Base-by-base conservation (phyloP, 1,140 invertebrate species). In the Drosophila busckii region DNA sequence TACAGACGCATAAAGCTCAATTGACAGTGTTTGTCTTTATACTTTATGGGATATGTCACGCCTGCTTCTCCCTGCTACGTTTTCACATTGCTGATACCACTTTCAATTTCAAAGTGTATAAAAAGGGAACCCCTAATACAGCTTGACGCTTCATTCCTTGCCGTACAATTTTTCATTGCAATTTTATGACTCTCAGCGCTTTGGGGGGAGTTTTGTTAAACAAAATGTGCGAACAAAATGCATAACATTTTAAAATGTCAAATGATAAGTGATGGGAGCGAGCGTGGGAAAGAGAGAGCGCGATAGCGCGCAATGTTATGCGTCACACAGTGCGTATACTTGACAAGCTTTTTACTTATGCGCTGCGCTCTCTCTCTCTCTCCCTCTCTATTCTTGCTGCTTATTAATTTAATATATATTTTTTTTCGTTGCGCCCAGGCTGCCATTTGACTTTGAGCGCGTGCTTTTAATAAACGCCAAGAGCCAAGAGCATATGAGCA, bases 141-240 rank as follows among this genome's bases (percentile, higher is more conserved):
- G n/a, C n/a, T n/a, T n/a, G n/a, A n/a, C n/a, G n/a, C 8, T 54
- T 19, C 22, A 4, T 15, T 29, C 10, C 32, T 49, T 44, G 42
- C 29, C 38, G 54, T 60, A 61, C 52, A 45, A 61, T 66, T 46
- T 62, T 35, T 10, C 45, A 58, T 37, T 76, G 66, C 60, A 75
- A 55, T 63, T 68, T 68, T 68, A 60, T 68, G 40, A 44, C 38
- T 9, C 42, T 49, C 44, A 46, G n/a, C n/a, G n/a, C n/a, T 50
- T 58, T 28, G 25, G 28, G 29, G 32, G 40, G 46, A 40, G 19
- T 67, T 67, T 78, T 68, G 68, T 71, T 67, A 44, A 46, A 35
- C 41, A 71, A n/a, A 78, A 76, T 76, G 71, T 59, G 66, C 55
- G 62, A 70, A 59, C n/a, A 68, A 76, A 80, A 68, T 71, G 73